Evolutionary conservation across 2,888 invertebrate species (phyloP), one percentile per base, ranked within the genome.

Genomic region (Drymonia ruficornis): DNA sequence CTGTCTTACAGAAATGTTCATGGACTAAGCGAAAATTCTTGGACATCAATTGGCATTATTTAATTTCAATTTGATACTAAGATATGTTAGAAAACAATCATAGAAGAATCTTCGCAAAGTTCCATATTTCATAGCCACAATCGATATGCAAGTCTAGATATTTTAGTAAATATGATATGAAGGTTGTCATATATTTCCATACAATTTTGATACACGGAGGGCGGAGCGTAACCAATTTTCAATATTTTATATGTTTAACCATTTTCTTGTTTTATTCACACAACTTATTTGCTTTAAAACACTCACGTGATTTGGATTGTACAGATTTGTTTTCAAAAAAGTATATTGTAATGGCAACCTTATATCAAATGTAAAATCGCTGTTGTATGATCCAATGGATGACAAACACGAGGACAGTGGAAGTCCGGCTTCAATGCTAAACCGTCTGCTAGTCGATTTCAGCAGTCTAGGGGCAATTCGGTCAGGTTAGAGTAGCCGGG

Each of bases 1-100:
- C 72, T 67, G 72, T 78, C 89, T 86, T 88, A 80, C 90, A 85
- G 82, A 83, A 84, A 84, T 87, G 86, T 90, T 84, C 76, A 80
- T 76, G 80, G 82, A 75, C 78, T 79, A 65, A 69, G 77, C 81
- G 84, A 86, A 84, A 72, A 80, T 81, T 87, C 84, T 81, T 68
- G 31, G 57, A 51, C 40, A 44, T 12, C 23, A 52, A 52, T 58
- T 60, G 55, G 52, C 43, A 51, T 47, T 40, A 8, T 49, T 34
- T 53, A 44, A 55, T 54, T 54, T 15, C 28, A 31, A 28, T 62
- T 8, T 49, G 49, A 49, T 50, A 28, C 19, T 45, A 51, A 46
- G 47, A 42, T 45, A 36, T 46, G 49, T 53, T 52, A 31, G 49
- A 36, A 31, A 52, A 60, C 13, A 58, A 16, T 54, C 50, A 60